Evolutionary conservation across 2,797 vertebrate species (phyloP), one percentile per base, ranked within the genome.

Genomic region (Sebastes itinus): DNA sequence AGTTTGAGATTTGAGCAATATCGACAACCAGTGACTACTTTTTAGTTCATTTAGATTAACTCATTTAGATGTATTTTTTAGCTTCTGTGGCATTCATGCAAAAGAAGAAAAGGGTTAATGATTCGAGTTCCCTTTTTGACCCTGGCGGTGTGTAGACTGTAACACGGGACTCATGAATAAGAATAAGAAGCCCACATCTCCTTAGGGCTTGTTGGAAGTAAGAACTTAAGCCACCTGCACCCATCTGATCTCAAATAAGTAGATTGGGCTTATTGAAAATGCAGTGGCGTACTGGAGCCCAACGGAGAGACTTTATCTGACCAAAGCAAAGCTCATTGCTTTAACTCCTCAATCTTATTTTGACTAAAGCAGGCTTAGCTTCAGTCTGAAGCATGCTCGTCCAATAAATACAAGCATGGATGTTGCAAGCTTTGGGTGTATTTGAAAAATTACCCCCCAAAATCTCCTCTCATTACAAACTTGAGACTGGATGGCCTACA

Each of bases 201-300:
- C 73, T 79, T 18, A 11, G 68, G 54, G 62, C 72, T 82, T 72
- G 64, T 80, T 85, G 55, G 30, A 73, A 59, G 75, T 85, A 87
- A 86, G 76, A 89, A 76, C 72, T 78, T 90, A 87, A 90, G 85
- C 81, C 76, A 88, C 78, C 73, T 82, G 78, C 83, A 83, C 61
- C 67, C 75, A 88, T 91, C 77, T 92, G 74, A 91, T 92, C 83
- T 83, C 74, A 79, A 74, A 83, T 84, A 88, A 91, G 74, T 78
- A 81, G 80, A 86, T 33, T 72, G 74, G 62, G 70, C 59, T 91
- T 84, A 78, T 32, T 86, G 75, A 72, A 87, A 84, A 91, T 70
- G 62, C 58, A 75, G 70, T 46, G 62, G 46, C 35, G 42, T 78
- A 77, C 58, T 28, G 68, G 28, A 73, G 69, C 59, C 80, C 49